Base-by-base conservation (phyloP, 2,797 vertebrate genomes). In the Sebastolobus altivelis region DNA sequence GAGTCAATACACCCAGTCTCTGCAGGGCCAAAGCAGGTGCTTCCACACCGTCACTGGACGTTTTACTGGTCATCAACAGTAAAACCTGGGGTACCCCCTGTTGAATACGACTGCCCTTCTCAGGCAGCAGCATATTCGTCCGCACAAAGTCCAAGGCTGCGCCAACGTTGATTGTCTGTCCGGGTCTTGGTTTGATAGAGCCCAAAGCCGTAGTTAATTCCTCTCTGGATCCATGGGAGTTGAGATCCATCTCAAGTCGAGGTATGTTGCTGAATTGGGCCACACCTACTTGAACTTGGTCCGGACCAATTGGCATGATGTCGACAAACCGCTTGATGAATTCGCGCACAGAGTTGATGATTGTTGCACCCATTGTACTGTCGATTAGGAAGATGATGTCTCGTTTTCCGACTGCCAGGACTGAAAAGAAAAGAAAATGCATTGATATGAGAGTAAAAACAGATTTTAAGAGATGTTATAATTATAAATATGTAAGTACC, bases 351-450 rank as follows among this genome's bases (percentile, higher is more conserved):
- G 94, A 73, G 6, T 91, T 93, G 94, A 98, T 93, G 60, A 86
- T 29, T 25, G 75, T 72, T 25, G 54, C 1, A 40, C 97, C 97
- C 96, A 98, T 84, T 56, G 97, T 97, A 87, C 96, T 97, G 91
- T 99, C 99, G 92, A 99, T 85, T 72, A 99, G 97, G 95, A 99
- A 99, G 94, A 99, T 96, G 77, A 99, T 95, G 93, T 99, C 99
- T 92, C 97, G 96, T 93, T 94, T 95, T 95, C 96, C 97, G 90
- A 97, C 97, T 89, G 92, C 91, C 82, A 96, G 78, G 77, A 95
- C 98, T 99, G 95, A 86, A 94, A 91, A 79, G 70, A 87, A 87
- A 77, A 90, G 25, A 80, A 83, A 46, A 72, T 5, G 29, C 1
- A 66, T 69, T n/a, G 54, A 66, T 38, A 46, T 79, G n/a, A 68